These are phyloP conservation scores for Lerema accius DNA, from an alignment of 1,140 invertebrate species.

Conservation along the genomic window DNA sequence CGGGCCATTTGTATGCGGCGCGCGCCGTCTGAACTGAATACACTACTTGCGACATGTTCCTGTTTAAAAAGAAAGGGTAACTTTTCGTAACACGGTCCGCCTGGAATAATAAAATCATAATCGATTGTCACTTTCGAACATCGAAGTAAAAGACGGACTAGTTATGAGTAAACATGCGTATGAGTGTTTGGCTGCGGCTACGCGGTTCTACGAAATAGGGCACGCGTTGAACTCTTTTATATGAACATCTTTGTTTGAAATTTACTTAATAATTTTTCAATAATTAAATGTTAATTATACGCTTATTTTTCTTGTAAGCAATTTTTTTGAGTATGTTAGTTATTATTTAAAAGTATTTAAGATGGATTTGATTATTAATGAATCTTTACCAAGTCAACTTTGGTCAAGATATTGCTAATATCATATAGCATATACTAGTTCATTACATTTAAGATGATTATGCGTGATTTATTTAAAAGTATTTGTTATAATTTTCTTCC, in stretches of 20 bases:
- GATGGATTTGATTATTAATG: too few relatives aligned
- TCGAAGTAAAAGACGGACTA: not conserved
- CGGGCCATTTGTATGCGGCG: conserved; percentile 46
- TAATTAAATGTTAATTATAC: too few relatives aligned
- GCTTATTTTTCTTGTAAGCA: too few relatives aligned
- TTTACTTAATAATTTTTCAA: too few relatives aligned
- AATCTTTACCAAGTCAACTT: too few relatives aligned
- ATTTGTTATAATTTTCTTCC: not conserved
- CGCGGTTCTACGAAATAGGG: not conserved
- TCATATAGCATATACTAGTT: too few relatives aligned
- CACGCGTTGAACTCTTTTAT: conserved; percentile 39
- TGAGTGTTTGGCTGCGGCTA: not conserved
- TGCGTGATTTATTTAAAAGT: too few relatives aligned
- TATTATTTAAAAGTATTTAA: too few relatives aligned
- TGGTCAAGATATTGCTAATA: too few relatives aligned
- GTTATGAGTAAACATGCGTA: too few relatives aligned
- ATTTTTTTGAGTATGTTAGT: too few relatives aligned
- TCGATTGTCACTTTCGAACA: conserved; percentile 4
- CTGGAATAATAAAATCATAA: conserved; percentile 13
- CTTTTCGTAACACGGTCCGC: conserved; percentile 45
- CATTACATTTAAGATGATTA: too few relatives aligned
- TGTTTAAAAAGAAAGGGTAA: conserved; percentile 49
- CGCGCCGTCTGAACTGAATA: conserved; percentile 45
- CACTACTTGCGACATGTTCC: conserved; percentile 48
- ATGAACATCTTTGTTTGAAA: not conserved